Evolutionary conservation across 2,113 vertebrate genomes (phyloP), one percentile per base, ranked within the genome.

Genomic region (Pardalotus punctatus): DNA sequence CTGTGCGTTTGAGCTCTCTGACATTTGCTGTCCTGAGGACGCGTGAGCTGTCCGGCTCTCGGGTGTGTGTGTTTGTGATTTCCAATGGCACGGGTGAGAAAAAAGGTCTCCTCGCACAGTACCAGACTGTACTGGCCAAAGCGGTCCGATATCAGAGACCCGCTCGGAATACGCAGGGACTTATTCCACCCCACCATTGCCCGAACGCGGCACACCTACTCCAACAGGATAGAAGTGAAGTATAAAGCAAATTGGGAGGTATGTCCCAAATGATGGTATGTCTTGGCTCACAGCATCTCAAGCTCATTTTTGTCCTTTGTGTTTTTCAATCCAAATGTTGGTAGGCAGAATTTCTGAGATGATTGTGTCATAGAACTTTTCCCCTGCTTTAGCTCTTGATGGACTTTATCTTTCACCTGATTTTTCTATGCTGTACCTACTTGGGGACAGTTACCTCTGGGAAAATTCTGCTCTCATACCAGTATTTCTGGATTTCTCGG

Each of bases 401-500:
- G 36, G 22, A 73, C 11, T 71, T 31, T 51, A 88, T 62, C 51
- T 81, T 81, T 95, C 27, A 81, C 31, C 38, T 27, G 16, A 36
- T 57, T 88, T 93, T 54, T 89, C 27, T 78, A 57, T 69, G 48
- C 27, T 19, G 84, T 78, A 88, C 22, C 20, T 67, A 36, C 58
- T 48, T 6, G 3, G 28, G 43, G 36, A 79, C 60, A 84, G 15
- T 33, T 86, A 72, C 42, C 11, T 42, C 71, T 61, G 53, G 27
- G 56, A 88, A 88, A 84, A 89, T 88, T 87, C 69, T 86, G 54
- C 47, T 84, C 84, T 86, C 17, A 0, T 81, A 70, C 65, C 74
- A 42, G n/a, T 81, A 70, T 86, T 90, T 92, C 82, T 93, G 67
- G 69, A 88, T 93, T 95, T 92, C n/a, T 81, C 65, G 62, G 33